These are phyloP conservation scores for Miichthys miiuy DNA, from an alignment of 2,797 vertebrate genomes.

Conservation along the genomic window DNA sequence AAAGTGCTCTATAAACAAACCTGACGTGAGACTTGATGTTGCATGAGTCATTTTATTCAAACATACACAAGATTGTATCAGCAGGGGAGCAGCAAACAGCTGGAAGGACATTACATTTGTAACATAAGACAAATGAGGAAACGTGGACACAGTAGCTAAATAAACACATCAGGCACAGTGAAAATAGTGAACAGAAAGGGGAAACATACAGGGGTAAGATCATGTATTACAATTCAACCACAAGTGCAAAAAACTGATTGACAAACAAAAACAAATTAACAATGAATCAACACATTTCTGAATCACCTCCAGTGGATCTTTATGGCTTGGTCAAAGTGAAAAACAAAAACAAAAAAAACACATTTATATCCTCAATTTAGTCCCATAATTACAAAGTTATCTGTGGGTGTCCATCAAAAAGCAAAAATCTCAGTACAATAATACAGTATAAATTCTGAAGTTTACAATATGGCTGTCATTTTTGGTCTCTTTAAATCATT, in stretches of 20 bases:
- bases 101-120: not conserved
- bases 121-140: not conserved
- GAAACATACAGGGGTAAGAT: not conserved
- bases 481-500: conserved; percentile 57
- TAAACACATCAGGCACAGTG: not conserved
- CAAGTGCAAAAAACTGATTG: not conserved
- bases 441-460: not conserved
- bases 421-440: conserved; percentile 27
- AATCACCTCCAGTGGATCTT: conserved; percentile 19
- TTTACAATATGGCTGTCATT: conserved; percentile 57
- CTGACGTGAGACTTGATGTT: not conserved
- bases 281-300: not conserved
- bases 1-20: not conserved
- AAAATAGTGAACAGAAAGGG: not conserved
- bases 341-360: not conserved
- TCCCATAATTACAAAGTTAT: conserved; percentile 13
- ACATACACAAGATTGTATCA: conserved; percentile 18
- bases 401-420: conserved; percentile 23
- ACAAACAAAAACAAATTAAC: not conserved
- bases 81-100: conserved; percentile 3
- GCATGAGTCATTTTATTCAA: conserved; percentile 47
- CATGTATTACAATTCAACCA: not conserved
- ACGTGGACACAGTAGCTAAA: not conserved
- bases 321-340: conserved; percentile 45
- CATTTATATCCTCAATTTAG: not conserved